phyloP scores from a whole-genome alignment of 2,888 invertebrate genomes.

The Myathropa florea region DNA sequence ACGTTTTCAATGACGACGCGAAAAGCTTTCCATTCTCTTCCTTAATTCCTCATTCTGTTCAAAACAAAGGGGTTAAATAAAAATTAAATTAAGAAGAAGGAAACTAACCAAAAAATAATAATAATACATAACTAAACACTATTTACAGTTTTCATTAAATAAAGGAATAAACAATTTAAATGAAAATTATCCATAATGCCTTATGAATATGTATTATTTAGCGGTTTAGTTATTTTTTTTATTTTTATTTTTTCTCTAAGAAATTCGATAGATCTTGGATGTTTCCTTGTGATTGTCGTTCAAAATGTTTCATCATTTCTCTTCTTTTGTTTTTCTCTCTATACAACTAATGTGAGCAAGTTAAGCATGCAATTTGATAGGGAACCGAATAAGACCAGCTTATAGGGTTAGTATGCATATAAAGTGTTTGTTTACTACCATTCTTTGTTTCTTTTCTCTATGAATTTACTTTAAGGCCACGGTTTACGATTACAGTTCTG shows the following conservation, averaged over 20 bases:
- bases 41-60: conserved; percentile 33
- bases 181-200: conserved; percentile 43
- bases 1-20: conserved; percentile 49
- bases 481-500: conserved; percentile 40
- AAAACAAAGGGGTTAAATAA: conserved; percentile 54
- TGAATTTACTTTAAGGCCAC: conserved; percentile 65
- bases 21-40: conserved; percentile 51
- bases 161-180: conserved; percentile 50
- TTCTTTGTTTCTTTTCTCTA: conserved; percentile 23
- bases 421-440: conserved; percentile 57
- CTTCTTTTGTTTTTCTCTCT: conserved; percentile 5
- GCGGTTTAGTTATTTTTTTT: conserved; percentile 33
- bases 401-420: conserved; percentile 76
- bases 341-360: conserved; percentile 23
- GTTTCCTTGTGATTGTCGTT: conserved; percentile 2
- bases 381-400: conserved; percentile 80
- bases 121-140: conserved; percentile 73
- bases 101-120: conserved; percentile 74
- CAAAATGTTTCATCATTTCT: background rate
- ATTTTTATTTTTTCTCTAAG: conserved; percentile 22
- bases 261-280: conserved; percentile 53
- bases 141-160: conserved; percentile 74
- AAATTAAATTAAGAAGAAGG: conserved; percentile 75
- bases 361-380: conserved; percentile 49
- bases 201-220: conserved; percentile 27